These are phyloP conservation scores for Saccostrea echinata DNA, from an alignment of 1,140 invertebrate genomes.

Conservation along the genomic window DNA sequence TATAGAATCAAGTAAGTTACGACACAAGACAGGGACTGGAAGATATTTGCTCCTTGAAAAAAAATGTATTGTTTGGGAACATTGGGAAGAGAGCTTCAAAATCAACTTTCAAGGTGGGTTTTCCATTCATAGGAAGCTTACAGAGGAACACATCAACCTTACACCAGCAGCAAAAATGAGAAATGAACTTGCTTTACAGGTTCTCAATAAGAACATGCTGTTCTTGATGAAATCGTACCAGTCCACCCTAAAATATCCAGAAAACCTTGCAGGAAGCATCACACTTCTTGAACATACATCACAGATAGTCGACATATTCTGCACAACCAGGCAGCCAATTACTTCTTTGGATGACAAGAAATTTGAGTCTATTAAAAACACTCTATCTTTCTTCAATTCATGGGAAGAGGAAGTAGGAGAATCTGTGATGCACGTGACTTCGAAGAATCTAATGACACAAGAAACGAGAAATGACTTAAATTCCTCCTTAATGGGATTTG, in stretches of 20 bases:
- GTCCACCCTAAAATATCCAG: constrained; percentile 37
- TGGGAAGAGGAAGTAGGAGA: too few species aligned
- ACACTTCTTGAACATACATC: constrained; percentile 34
- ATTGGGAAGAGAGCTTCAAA: constrained; percentile 41
- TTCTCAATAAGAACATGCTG: constrained; percentile 53
- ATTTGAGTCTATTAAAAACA: too few species aligned
- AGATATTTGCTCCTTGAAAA: constrained; percentile 40
- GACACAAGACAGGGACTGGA: constrained; percentile 11
- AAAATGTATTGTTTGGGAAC: constrained; percentile 44
- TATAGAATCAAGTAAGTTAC: constrained; percentile 45
- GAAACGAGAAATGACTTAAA: too few species aligned
- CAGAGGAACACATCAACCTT: constrained; percentile 51
- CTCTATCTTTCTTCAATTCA: too few species aligned
- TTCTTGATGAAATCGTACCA: constrained; percentile 47
- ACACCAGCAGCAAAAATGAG: constrained; percentile 57
- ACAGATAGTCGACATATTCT: constrained; percentile 28
- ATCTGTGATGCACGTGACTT: too few species aligned
- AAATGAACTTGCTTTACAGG: constrained; percentile 54
- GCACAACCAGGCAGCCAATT: background rate
- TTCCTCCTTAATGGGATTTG: too few species aligned
- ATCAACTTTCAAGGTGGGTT: constrained; percentile 36
- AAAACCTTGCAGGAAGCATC: background rate
- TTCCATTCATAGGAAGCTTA: constrained; percentile 45
- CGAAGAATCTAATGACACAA: too few species aligned
- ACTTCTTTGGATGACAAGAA: constrained; percentile 12